Base-by-base conservation (phyloP, 2,888 invertebrate genomes). In the Perizoma affinitatum region DNA sequence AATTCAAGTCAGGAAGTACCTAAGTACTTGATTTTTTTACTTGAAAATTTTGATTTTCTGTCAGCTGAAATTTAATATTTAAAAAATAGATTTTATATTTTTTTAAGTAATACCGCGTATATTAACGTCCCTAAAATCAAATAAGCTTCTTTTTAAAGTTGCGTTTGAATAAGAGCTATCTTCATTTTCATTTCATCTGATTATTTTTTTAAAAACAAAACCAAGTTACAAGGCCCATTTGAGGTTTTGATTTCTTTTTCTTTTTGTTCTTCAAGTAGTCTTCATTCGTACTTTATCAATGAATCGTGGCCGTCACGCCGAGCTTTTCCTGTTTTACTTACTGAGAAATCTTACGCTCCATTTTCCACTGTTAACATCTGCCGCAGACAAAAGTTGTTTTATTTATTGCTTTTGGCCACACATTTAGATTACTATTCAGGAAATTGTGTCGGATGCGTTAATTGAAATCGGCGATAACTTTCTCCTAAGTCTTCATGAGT, bases 401-500 rank as follows among this genome's bases (percentile, higher is more conserved):
- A 59, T 63, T 56, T 58, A 63, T 59, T 53, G 58, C 48, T 50
- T 46, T 54, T 50, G 41, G 58, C 34, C 41, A 49, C 44, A 58
- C 55, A 59, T 56, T 54, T 48, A 45, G 40, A 50, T 57, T 51
- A 60, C 46, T 54, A 54, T 57, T 34, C 49, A 54, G 61, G 56
- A 62, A 58, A 56, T 62, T 60, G 56, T 55, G 42, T 49, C 54
- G 49, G 46, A 57, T 56, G 41, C 63, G 49, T 58, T 67, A 65
- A 66, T 69, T 67, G 66, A 65, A 67, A 67, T 62, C 49, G 47
- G 44, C 47, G 56, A 52, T 58, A 40, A 55, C 58, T 68, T 64
- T 64, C 57, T 66, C 64, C 61, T 58, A 42, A 61, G 74, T 74
- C 77, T 78, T 66, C 67, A 68, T 73, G 71, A 79, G 76, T 80